phyloP scores from a whole-genome alignment of 2,113 vertebrate species.

The Gila orcuttii region DNA sequence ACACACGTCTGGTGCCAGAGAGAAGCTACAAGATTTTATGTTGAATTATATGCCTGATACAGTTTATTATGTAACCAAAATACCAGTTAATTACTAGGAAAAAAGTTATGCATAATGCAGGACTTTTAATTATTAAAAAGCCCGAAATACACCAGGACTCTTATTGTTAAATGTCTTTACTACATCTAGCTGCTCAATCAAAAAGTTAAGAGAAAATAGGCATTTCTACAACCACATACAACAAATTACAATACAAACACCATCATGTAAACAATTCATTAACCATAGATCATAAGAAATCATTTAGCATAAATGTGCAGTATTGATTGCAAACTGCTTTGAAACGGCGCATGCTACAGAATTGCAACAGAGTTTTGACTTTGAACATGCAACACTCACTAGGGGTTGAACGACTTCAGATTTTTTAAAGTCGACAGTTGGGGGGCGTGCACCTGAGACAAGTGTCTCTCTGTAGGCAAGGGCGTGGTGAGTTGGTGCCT shows the following conservation, averaged over 20 bases:
- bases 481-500: no score
- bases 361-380: background rate
- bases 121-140: background rate
- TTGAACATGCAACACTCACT: background rate
- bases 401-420: no score
- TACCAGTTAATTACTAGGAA: no score
- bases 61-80: no score
- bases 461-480: no score
- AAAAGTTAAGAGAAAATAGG: background rate
- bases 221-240: background rate
- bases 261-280: background rate
- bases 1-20: no score
- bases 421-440: no score
- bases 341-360: background rate
- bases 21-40: no score
- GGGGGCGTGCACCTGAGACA: no score
- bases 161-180: background rate
- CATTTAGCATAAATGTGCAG: background rate
- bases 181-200: background rate
- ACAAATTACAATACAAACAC: background rate
- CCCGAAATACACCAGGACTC: background rate
- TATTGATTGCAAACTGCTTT: background rate
- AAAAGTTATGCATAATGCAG: no score
- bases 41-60: no score
- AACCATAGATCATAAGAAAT: background rate